Conservation (phyloP, 2,888 invertebrate species). For the Synanthedon andrenaeformis region DNA sequence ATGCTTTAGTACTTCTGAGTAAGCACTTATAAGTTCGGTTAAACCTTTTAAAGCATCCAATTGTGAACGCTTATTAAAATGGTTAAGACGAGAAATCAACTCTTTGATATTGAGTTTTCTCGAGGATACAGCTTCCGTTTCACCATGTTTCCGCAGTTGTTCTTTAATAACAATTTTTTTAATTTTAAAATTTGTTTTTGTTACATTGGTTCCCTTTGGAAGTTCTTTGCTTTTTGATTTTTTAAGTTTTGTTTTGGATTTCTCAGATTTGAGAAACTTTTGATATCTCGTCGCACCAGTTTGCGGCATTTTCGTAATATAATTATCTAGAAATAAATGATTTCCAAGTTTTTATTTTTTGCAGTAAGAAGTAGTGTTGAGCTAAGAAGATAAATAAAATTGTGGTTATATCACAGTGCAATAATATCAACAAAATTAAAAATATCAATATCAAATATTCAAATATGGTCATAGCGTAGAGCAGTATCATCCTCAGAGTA, state of each 20-base stretch:
- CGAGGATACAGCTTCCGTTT: constrained; percentile 71
- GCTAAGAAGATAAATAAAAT: no score
- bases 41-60: constrained; percentile 74
- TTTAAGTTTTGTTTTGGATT: constrained; percentile 90
- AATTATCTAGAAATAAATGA: no score
- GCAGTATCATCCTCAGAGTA: no score
- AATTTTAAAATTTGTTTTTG: constrained; percentile 89
- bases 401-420: no score
- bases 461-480: no score
- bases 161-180: constrained; percentile 87
- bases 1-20: constrained; percentile 51
- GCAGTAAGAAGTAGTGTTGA: no score
- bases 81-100: constrained; percentile 76
- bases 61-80: constrained; percentile 79
- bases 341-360: no score
- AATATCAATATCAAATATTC: no score
- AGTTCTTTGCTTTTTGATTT: constrained; percentile 80
- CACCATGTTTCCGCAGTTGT: constrained; percentile 73
- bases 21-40: constrained; percentile 57
- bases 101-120: constrained; percentile 80
- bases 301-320: constrained; percentile 39
- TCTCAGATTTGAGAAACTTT: constrained; percentile 85
- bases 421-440: no score
- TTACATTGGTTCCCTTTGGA: constrained; percentile 90
- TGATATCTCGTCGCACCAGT: constrained; percentile 73